Evolutionary conservation across 2,888 invertebrate genomes (phyloP).

Genomic region (Allacma fusca): DNA sequence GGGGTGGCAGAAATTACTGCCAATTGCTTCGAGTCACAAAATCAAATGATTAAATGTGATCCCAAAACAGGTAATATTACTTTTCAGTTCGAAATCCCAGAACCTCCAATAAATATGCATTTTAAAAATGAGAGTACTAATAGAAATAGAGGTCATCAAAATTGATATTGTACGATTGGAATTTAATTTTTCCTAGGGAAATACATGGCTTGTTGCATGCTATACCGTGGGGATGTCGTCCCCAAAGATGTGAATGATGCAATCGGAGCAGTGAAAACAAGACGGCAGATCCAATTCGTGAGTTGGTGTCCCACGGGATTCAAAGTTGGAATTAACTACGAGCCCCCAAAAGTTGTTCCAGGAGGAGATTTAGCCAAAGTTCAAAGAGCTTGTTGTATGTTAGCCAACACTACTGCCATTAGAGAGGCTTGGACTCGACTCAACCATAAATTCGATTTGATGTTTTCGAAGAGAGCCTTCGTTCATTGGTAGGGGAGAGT

Average conservation of each 20-base stretch:
- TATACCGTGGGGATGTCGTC: constrained; percentile 78
- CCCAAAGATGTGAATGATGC: constrained; percentile 68
- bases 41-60: too few species aligned
- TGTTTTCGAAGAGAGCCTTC: constrained; percentile 92
- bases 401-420: constrained; percentile 92
- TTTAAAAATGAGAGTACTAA: too few species aligned
- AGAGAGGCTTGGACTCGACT: constrained; percentile 97
- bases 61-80: too few species aligned
- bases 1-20: too few species aligned
- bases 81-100: too few species aligned
- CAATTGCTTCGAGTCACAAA: too few species aligned
- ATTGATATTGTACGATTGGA: too few species aligned
- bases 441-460: constrained; percentile 95
- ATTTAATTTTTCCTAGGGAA: too few species aligned
- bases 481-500: too few species aligned
- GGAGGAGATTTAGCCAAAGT: constrained; percentile 71
- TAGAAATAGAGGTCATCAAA: too few species aligned
- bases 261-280: constrained; percentile 77
- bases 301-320: constrained; percentile 68
- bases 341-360: constrained; percentile 52
- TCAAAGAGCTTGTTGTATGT: constrained; percentile 83
- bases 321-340: constrained; percentile 63
- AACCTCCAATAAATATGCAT: too few species aligned
- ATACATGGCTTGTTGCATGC: constrained; percentile 62
- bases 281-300: constrained; percentile 62